These are phyloP conservation scores for Rhagophthalmus giganteus DNA, from an alignment of 2,888 invertebrate genomes.

Conservation along the genomic window DNA sequence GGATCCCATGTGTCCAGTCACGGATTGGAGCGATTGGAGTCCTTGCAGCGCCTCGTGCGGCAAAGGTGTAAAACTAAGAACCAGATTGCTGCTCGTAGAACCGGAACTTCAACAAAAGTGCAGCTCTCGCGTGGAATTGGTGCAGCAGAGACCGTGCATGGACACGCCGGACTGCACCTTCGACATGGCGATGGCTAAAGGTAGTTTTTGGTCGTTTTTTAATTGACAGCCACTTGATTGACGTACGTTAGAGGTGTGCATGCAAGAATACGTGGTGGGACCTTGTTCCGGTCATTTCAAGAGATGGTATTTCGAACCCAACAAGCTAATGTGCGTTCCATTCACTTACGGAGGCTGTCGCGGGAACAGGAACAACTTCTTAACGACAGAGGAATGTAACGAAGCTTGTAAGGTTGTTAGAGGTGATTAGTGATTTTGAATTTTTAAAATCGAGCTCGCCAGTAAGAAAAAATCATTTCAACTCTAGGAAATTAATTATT, in stretches of 20 bases:
- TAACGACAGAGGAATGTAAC: conserved; percentile 76
- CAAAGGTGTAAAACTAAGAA: conserved; percentile 73
- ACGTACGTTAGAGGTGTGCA: conserved; percentile 72
- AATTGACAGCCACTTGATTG: background rate
- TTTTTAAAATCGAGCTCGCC: too few species aligned
- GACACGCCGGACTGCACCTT: conserved; percentile 70
- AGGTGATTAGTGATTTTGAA: conserved; percentile 50
- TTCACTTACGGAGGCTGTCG: conserved; percentile 90
- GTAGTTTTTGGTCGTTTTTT: too few species aligned
- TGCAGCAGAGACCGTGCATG: conserved; percentile 74
- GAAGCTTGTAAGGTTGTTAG: conserved; percentile 68
- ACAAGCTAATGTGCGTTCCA: conserved; percentile 76
- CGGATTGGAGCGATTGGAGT: conserved; percentile 90
- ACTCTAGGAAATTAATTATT: too few species aligned
- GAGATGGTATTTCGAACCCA: conserved; percentile 83
- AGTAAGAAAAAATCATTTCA: too few species aligned
- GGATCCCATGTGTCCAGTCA: conserved; percentile 75
- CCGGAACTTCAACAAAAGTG: conserved; percentile 69
- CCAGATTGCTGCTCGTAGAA: conserved; percentile 70
- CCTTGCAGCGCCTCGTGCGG: conserved; percentile 90
- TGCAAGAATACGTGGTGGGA: conserved; percentile 75
- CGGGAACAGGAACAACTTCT: conserved; percentile 91
- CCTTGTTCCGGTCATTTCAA: conserved; percentile 87
- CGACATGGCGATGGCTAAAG: conserved; percentile 76
- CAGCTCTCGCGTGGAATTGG: conserved; percentile 67